Percentiles rank a stretch among this genome's conserved stretches.
phyloP scores from a whole-genome alignment of 92 coral and sea anemone species.

The Paramuricea clavata region DNA sequence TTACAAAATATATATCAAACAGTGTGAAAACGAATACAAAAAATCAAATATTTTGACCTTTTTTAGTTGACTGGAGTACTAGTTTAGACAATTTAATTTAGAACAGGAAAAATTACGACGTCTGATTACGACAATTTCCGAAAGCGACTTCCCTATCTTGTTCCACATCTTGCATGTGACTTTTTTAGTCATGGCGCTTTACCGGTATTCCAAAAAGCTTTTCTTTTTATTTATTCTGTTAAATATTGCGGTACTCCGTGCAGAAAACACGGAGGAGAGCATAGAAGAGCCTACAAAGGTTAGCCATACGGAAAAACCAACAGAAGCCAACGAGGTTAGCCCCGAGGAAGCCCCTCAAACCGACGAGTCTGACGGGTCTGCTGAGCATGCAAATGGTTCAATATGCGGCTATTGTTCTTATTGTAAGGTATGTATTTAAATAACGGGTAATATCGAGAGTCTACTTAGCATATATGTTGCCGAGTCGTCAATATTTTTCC shows the following conservation, averaged over 20 bases:
- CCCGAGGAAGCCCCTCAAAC: constrained; percentile 40
- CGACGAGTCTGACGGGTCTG: constrained; percentile 61
- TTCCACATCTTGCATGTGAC: too few relatives aligned
- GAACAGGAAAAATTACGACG: neutral
- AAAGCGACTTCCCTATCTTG: neutral
- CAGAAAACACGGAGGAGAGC: constrained; percentile 49
- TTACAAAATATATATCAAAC: too few relatives aligned
- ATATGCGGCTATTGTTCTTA: constrained; percentile 87
- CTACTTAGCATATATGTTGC: neutral
- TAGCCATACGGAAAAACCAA: constrained; percentile 6
- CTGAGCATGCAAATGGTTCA: constrained; percentile 78
- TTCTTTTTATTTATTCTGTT: neutral
- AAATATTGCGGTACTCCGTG: constrained; percentile 29
- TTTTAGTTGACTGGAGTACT: too few relatives aligned
- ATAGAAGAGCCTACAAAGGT: constrained; percentile 38
- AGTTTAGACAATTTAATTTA: too few relatives aligned
- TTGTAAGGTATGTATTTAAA: constrained; percentile 80
- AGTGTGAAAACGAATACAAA: too few relatives aligned
- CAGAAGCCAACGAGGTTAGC: constrained; percentile 20
- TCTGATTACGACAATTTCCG: neutral
- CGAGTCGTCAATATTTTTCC: neutral
- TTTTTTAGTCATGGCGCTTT: constrained; percentile 10
- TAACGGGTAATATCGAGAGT: neutral
- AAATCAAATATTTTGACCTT: too few relatives aligned
- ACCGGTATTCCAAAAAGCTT: neutral